phyloP scores from a whole-genome alignment of 2,888 invertebrate species.

The Ellobium chinense region DNA sequence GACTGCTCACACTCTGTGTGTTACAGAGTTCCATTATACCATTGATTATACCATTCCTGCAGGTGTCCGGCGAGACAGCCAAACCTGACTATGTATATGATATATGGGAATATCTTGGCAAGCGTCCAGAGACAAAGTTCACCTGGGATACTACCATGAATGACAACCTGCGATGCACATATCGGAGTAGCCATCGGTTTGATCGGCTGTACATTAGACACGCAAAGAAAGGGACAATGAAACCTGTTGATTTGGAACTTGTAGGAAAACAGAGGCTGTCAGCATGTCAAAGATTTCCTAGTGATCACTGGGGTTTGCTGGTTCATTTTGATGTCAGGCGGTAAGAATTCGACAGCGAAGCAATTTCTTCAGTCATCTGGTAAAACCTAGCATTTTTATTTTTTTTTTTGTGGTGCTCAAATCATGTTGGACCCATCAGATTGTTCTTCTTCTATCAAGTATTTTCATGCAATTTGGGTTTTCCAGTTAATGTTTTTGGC shows the following conservation, averaged over 20 bases:
- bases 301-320: constrained; percentile 82
- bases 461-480: too few relatives aligned
- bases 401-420: too few relatives aligned
- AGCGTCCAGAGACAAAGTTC: constrained; percentile 80
- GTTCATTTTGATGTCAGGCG: constrained; percentile 75
- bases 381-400: too few relatives aligned
- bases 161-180: constrained; percentile 80
- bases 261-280: constrained; percentile 81
- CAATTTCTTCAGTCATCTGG: too few relatives aligned
- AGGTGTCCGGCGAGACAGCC: constrained; percentile 77
- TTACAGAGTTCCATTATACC: too few relatives aligned
- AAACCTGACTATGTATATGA: constrained; percentile 80
- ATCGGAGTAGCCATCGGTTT: constrained; percentile 81
- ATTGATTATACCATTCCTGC: not conserved
- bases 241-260: constrained; percentile 81
- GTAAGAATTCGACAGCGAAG: too few relatives aligned
- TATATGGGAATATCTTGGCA: constrained; percentile 82
- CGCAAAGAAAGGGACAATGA: constrained; percentile 57
- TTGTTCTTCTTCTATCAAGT: too few relatives aligned
- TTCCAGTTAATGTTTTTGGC: too few relatives aligned
- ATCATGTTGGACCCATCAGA: too few relatives aligned
- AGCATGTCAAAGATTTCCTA: constrained; percentile 81
- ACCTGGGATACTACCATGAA: constrained; percentile 83
- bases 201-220: constrained; percentile 81
- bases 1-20: too few relatives aligned